Evolutionary conservation across 2,888 invertebrate species (phyloP).

Genomic region (Isoperla grammatica): DNA sequence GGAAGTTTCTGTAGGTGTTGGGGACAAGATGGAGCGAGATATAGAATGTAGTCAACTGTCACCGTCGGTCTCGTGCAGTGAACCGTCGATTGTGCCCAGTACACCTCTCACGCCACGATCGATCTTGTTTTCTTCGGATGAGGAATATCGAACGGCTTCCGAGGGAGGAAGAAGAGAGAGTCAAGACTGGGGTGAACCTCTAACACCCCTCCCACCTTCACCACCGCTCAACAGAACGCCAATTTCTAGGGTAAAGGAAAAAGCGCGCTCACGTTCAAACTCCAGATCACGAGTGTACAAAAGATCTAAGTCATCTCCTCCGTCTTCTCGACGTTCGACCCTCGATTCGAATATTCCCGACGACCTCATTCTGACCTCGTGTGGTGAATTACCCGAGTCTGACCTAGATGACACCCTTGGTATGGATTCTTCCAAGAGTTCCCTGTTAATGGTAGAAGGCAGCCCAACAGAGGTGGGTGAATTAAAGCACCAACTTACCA

Average conservation of each 20-base stretch:
- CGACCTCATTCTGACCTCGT: constrained; percentile 47
- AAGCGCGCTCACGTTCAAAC: constrained; percentile 43
- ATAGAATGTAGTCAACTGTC: constrained; percentile 33
- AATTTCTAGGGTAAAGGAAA: constrained; percentile 58
- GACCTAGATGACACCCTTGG: constrained; percentile 36
- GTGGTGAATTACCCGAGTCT: constrained; percentile 34
- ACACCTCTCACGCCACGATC: constrained; percentile 62
- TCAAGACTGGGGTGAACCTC: constrained; percentile 71
- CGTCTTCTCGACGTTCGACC: constrained; percentile 49
- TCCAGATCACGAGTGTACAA: constrained; percentile 46
- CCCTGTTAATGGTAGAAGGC: constrained; percentile 48
- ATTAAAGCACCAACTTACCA: constrained; percentile 61
- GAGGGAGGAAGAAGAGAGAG: constrained; percentile 72
- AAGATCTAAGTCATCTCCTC: constrained; percentile 56
- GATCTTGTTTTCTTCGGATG: constrained; percentile 74
- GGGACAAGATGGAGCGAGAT: constrained; percentile 33
- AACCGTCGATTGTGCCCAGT: constrained; percentile 52
- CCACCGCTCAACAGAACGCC: constrained; percentile 58
- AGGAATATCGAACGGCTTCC: constrained; percentile 81
- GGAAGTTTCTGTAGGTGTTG: constrained; percentile 37
- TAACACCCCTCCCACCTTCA: constrained; percentile 52
- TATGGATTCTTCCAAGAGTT: constrained; percentile 30
- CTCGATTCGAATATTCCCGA: constrained; percentile 50
- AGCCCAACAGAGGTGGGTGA: constrained; percentile 64
- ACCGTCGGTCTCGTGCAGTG: constrained; percentile 6